Conservation (phyloP, 2,888 invertebrate species). For the Sphinx pinastri region DNA sequence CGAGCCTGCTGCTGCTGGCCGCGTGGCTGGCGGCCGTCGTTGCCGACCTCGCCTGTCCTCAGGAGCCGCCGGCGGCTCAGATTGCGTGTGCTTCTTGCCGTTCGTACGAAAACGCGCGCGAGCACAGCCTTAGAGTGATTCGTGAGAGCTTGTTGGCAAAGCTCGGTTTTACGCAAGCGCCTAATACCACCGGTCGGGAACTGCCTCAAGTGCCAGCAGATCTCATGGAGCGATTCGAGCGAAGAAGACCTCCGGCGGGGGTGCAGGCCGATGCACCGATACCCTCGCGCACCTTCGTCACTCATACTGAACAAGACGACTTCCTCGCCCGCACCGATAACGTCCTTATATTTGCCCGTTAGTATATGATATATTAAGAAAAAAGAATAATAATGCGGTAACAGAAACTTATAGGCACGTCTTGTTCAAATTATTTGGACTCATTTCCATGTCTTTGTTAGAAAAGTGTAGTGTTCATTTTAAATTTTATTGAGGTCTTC, state of each 20-base stretch:
- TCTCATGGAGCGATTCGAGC: conserved; percentile 79
- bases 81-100: conserved; percentile 82
- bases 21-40: conserved; percentile 77
- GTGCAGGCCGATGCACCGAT: conserved; percentile 85
- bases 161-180: conserved; percentile 85
- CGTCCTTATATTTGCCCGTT: conserved; percentile 88
- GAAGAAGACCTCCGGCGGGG: conserved; percentile 81
- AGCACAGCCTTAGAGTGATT: conserved; percentile 85
- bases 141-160: conserved; percentile 86
- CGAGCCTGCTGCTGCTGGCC: conserved; percentile 83
- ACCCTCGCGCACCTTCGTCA: conserved; percentile 78
- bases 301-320: conserved; percentile 86
- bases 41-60: conserved; percentile 72
- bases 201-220: conserved; percentile 84
- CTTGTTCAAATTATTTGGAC: not conserved
- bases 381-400: too few species aligned
- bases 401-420: too few species aligned
- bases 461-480: not conserved
- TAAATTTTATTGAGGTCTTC: not conserved
- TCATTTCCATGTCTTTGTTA: not conserved
- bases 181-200: conserved; percentile 85
- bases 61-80: conserved; percentile 61
- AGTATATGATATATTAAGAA: conserved; percentile 57
- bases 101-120: conserved; percentile 82
- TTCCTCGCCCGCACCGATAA: conserved; percentile 87